Evolutionary conservation across 2,888 invertebrate species (phyloP).

Genomic region (Busseola fusca): DNA sequence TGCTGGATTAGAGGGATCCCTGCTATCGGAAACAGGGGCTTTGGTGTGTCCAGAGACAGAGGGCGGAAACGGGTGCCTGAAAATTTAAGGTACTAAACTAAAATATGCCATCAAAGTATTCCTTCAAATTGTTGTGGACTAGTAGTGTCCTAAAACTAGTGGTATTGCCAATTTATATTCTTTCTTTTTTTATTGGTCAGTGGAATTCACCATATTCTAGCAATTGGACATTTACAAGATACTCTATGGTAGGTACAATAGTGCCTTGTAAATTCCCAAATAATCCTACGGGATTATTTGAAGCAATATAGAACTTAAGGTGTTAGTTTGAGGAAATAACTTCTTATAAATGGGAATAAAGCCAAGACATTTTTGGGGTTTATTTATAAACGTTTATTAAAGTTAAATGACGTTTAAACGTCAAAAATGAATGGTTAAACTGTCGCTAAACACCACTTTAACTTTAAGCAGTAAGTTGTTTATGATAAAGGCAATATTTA

Average conservation of each 20-base stretch:
- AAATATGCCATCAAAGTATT: too few species aligned
- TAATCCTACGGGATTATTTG: background rate
- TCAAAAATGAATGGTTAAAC: too few species aligned
- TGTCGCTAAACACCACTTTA: too few species aligned
- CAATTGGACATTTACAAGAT: background rate
- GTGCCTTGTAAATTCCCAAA: too few species aligned
- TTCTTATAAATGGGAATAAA: background rate
- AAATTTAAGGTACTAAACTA: slow-evolving; percentile 30
- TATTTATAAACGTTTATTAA: too few species aligned
- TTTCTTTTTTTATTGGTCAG: background rate
- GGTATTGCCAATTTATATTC: background rate
- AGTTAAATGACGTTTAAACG: too few species aligned
- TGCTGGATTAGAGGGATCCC: slow-evolving; percentile 98
- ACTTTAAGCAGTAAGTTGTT: too few species aligned
- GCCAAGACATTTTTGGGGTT: too few species aligned
- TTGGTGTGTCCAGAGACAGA: slow-evolving; percentile 98
- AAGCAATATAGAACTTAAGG: too few species aligned
- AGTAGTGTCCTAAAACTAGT: background rate
- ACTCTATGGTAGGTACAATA: too few species aligned
- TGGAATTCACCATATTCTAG: background rate
- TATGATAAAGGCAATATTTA: too few species aligned
- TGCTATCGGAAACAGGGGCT: slow-evolving; percentile 98
- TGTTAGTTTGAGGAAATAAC: too few species aligned
- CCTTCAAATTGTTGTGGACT: background rate
- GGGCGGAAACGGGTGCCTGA: slow-evolving; percentile 99